A percentile compares a stretch with the other conserved stretches of the same genome.
phyloP scores from a whole-genome alignment of 2,797 vertebrate genomes.

The Enteromius trimaculatus region DNA sequence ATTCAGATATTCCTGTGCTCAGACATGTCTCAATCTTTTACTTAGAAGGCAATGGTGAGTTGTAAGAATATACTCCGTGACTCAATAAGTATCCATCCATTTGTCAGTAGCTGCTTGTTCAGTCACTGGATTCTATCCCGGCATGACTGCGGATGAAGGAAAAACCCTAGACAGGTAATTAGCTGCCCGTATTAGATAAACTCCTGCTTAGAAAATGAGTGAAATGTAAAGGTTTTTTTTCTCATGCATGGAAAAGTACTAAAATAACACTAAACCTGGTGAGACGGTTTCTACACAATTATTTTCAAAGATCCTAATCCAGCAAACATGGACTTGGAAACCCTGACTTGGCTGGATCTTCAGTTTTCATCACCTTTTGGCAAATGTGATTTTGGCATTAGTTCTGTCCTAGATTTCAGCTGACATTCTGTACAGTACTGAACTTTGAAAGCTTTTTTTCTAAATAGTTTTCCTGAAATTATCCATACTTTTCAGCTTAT shows the following conservation, averaged over 20 bases:
- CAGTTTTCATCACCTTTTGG: neutral
- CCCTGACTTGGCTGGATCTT: neutral
- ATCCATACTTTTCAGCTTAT: conserved; percentile 47
- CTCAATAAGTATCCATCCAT: neutral
- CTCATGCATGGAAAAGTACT: neutral
- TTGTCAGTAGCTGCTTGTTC: neutral
- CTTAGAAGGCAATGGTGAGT: neutral
- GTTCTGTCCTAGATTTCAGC: neutral
- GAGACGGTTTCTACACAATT: neutral
- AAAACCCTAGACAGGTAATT: neutral
- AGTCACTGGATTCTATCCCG: neutral
- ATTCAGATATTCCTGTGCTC: conserved; percentile 14
- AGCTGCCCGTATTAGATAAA: neutral
- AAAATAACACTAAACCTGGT: neutral
- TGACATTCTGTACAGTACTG: neutral
- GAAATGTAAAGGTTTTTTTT: neutral
- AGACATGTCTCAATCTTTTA: conserved; percentile 29
- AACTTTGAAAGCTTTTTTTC: neutral
- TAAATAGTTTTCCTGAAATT: neutral
- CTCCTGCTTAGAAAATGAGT: neutral
- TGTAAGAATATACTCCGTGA: neutral
- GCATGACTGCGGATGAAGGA: neutral
- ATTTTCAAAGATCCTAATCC: conserved; percentile 3
- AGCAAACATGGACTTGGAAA: conserved; percentile 5
- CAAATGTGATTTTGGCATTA: conserved; percentile 4